These are phyloP conservation scores for Pantherophis alleghaniensis DNA, from an alignment of 2,797 vertebrate genomes.

Conservation along the genomic window DNA sequence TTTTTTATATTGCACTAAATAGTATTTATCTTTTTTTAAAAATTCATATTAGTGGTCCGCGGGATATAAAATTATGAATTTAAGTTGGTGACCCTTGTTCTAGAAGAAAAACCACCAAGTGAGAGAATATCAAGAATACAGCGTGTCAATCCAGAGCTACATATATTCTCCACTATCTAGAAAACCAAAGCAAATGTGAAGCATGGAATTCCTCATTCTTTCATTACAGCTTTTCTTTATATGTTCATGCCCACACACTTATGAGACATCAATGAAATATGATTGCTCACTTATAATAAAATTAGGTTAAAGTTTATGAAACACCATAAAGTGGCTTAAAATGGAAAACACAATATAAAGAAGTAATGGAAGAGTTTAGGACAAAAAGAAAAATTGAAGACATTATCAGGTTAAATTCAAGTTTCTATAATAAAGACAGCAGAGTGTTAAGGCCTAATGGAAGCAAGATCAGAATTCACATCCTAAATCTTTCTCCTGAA, in stretches of 20 bases:
- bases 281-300: neutral
- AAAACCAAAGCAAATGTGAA: neutral
- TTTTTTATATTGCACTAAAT: too few relatives aligned
- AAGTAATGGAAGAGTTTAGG: neutral
- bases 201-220: neutral
- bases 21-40: too few relatives aligned
- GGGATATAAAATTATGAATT: too few relatives aligned
- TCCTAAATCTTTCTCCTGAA: neutral
- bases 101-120: neutral
- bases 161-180: neutral
- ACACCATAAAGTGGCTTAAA: neutral
- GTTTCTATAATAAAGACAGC: neutral
- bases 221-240: neutral
- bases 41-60: too few relatives aligned
- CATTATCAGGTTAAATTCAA: neutral
- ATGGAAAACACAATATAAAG: neutral
- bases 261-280: neutral
- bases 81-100: too few relatives aligned
- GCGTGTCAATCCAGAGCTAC: neutral
- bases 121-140: neutral
- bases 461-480: conserved; percentile 1
- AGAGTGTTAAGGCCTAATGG: neutral
- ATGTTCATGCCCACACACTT: neutral
- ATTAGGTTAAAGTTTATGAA: neutral
- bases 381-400: neutral